These are phyloP conservation scores for Tringa solitaria DNA, from an alignment of 2,113 vertebrate species.

Conservation along the genomic window DNA sequence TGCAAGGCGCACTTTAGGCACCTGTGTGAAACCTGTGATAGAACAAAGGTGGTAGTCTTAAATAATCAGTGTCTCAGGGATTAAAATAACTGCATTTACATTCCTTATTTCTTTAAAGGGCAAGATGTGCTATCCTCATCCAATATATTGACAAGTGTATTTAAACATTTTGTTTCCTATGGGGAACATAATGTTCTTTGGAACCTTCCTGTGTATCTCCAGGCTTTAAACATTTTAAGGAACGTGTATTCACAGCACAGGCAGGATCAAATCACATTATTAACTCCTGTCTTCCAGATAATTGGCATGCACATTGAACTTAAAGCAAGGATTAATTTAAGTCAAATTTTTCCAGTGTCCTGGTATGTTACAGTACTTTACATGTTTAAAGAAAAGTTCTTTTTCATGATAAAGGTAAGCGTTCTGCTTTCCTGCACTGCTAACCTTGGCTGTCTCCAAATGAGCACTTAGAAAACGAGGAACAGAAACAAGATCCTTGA, in stretches of 20 bases:
- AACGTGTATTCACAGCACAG: not conserved
- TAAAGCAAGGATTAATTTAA: too few relatives aligned
- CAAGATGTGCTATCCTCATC: not conserved
- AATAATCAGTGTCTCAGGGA: not conserved
- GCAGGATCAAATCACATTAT: not conserved
- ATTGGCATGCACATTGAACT: not conserved
- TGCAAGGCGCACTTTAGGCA: not conserved
- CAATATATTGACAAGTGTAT: not conserved
- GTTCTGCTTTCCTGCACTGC: not conserved
- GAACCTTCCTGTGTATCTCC: not conserved
- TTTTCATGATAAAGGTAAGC: not conserved
- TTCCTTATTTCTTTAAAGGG: not conserved
- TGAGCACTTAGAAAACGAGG: not conserved
- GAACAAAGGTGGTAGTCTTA: not conserved
- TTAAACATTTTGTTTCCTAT: not conserved
- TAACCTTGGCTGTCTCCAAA: not conserved
- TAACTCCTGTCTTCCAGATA: not conserved
- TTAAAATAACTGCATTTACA: not conserved
- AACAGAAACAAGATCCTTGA: not conserved
- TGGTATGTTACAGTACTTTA: not conserved
- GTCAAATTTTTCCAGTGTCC: not conserved
- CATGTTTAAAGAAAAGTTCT: not conserved
- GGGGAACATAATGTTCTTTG: not conserved
- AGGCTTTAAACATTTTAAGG: not conserved
- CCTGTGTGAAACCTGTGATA: not conserved